phyloP scores from a whole-genome alignment of 2,797 vertebrate genomes.

The Oreonectes daqikongensis region DNA sequence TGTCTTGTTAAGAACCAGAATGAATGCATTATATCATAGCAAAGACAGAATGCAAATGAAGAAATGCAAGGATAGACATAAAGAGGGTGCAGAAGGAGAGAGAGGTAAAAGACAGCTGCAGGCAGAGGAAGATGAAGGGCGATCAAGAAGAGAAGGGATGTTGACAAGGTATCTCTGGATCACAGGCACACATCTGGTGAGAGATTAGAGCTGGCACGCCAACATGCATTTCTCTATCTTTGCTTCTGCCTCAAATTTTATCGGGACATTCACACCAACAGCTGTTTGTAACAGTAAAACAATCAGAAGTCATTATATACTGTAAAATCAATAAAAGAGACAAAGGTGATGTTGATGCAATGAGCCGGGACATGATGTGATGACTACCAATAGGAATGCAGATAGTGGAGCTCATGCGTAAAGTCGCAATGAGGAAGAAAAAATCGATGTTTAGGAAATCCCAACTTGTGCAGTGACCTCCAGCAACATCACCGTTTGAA shows the following conservation, averaged over 20 bases:
- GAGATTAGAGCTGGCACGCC: constrained; percentile 49
- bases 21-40: constrained; percentile 1
- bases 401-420: too few species aligned
- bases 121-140: constrained; percentile 38
- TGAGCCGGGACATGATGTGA: too few species aligned
- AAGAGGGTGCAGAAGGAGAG: constrained; percentile 17
- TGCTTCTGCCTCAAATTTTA: neutral
- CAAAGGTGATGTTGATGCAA: too few species aligned
- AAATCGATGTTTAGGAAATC: too few species aligned
- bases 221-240: constrained; percentile 13
- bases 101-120: constrained; percentile 31
- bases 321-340: too few species aligned
- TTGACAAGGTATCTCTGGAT: constrained; percentile 32
- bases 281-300: too few species aligned
- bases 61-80: neutral
- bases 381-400: too few species aligned
- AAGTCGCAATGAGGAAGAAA: too few species aligned
- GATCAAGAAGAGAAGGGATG: constrained; percentile 30
- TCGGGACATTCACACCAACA: too few species aligned
- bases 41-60: constrained; percentile 16
- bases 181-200: constrained; percentile 48
- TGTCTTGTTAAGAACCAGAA: neutral
- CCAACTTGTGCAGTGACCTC: too few species aligned
- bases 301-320: too few species aligned
- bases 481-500: too few species aligned